Evolutionary conservation across 2,888 invertebrate species (phyloP), one percentile per base, ranked within the genome.

Genomic region (Ecdyonurus torrentis): DNA sequence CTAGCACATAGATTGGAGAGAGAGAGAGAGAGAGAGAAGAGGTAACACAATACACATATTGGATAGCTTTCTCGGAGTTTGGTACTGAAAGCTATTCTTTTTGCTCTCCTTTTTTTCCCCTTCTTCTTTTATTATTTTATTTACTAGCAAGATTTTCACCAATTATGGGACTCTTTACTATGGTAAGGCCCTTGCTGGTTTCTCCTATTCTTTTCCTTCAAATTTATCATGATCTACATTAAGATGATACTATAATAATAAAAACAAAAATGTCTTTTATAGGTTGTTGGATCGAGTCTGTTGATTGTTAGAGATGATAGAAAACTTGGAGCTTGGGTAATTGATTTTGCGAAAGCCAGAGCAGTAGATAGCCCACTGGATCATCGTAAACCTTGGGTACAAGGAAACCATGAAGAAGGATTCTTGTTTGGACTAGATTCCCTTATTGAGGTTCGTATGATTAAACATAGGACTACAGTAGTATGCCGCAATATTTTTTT

Each of bases 401-500:
- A 91, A 68, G 97, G 96, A n/a, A 98, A 97, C 74, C 90, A 91
- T 72, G 97, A 98, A 75, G 97, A 98, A 74, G 98, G 98, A 5
- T 89, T 95, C 70, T 81, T 98, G 23, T 85, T 82, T 69, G 98
- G 98, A 63, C 80, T 98, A 69, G 96, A 97, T 76, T 89, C 91
- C 75, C 82, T 98, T 66, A 91, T 97, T 70, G 79, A 83, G 70
- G 88, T 86, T 66, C n/a, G n/a, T n/a, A n/a, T n/a, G n/a, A n/a
- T n/a, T n/a, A n/a, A n/a, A n/a, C n/a, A n/a, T n/a, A n/a, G n/a
- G n/a, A n/a, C n/a, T n/a, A n/a, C n/a, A n/a, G n/a, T n/a, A n/a
- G n/a, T n/a, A n/a, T n/a, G n/a, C n/a, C n/a, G n/a, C n/a, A n/a
- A n/a, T n/a, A n/a, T n/a, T n/a, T n/a, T n/a, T n/a, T n/a, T n/a